A percentile compares a stretch with the other conserved stretches of the same genome.
Evolutionary conservation across 30 jellyfish, hydroid and myxozoan species (phyloP).

Genomic region (Aurelia aurita complex sp. Pacific): DNA sequence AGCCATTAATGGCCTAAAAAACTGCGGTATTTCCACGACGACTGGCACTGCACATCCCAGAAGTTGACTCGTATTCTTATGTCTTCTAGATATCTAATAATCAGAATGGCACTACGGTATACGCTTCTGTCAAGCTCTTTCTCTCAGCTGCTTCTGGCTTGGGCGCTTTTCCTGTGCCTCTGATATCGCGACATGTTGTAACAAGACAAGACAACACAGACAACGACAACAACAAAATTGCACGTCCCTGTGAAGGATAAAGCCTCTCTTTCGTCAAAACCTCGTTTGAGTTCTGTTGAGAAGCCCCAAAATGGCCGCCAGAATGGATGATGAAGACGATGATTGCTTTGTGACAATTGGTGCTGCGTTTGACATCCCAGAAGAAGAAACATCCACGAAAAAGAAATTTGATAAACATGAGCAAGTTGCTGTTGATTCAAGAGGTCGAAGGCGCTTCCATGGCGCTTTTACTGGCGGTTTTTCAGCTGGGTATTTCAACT

Average conservation of each 20-base stretch:
- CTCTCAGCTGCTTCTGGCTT: too few relatives aligned
- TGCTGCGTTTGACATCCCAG: slow-evolving; percentile 84
- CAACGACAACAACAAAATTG: background rate
- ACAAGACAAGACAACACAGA: too few relatives aligned
- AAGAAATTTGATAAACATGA: slow-evolving; percentile 76
- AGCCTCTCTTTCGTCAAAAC: background rate
- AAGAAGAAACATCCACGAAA: slow-evolving; percentile 62
- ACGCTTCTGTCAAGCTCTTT: too few relatives aligned
- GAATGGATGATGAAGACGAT: slow-evolving; percentile 61
- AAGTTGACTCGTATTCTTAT: too few relatives aligned
- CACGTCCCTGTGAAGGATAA: background rate
- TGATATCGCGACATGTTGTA: too few relatives aligned
- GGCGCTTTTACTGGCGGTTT: slow-evolving; percentile 99
- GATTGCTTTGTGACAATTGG: slow-evolving; percentile 83
- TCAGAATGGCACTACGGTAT: too few relatives aligned
- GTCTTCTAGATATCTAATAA: too few relatives aligned
- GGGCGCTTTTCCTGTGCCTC: too few relatives aligned
- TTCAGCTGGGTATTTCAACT: slow-evolving; percentile 97
- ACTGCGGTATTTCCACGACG: too few relatives aligned
- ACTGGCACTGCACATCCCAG: too few relatives aligned
- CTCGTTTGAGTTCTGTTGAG: background rate
- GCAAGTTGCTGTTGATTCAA: slow-evolving; percentile 88
- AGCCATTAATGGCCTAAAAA: too few relatives aligned
- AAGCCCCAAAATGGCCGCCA: background rate
- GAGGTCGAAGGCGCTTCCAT: slow-evolving; percentile 97